Percentiles rank a stretch among this genome's conserved stretches.
Conservation (phyloP, 1,140 invertebrate species). For the Lepidotrigona ventralis region DNA sequence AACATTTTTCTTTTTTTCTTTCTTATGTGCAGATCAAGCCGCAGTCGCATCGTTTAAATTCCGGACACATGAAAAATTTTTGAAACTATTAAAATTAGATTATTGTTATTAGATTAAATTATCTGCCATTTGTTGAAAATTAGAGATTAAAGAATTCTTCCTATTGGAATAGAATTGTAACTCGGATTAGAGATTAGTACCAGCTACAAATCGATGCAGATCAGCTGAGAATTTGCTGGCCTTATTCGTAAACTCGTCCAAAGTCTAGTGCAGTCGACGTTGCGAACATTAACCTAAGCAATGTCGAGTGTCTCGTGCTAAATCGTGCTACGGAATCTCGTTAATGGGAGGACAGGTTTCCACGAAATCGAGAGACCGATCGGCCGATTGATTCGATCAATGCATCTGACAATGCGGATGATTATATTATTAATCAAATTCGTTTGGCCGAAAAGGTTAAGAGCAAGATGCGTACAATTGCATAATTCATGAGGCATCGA, state of each 20-base stretch:
- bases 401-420: not conserved
- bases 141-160: not conserved
- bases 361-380: not conserved
- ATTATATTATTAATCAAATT: not conserved
- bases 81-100: not conserved
- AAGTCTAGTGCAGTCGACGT: not conserved
- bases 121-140: not conserved
- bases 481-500: conserved; percentile 16
- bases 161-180: not conserved
- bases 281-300: not conserved
- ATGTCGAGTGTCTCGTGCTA: not conserved
- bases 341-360: not conserved
- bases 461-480: not conserved
- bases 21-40: no score
- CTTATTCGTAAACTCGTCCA: not conserved
- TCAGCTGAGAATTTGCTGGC: not conserved
- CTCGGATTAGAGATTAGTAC: not conserved
- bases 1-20: no score
- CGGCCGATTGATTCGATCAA: not conserved
- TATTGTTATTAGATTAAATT: no score
- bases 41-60: not conserved
- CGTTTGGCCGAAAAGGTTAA: not conserved
- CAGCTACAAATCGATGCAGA: not conserved
- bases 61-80: not conserved
- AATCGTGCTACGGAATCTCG: not conserved